Evolutionary conservation across 53 echinoderm and acorn worm genomes (phyloP), one percentile per base, ranked within the genome.

Genomic region (Luidia sarsii): DNA sequence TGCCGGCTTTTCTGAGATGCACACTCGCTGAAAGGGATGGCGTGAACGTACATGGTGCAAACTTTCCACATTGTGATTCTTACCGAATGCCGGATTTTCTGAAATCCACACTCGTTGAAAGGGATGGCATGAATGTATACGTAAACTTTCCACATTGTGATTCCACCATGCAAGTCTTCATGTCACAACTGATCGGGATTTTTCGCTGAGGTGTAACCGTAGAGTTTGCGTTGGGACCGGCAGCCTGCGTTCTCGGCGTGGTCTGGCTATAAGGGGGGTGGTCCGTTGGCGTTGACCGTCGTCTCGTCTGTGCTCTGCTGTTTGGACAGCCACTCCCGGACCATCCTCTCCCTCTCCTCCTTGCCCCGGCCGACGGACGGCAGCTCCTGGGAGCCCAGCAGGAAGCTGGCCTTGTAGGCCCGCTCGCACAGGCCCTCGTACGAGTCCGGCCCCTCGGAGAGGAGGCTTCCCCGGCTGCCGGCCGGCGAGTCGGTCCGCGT

Each of bases 361-460:
- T 86, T 87, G 22, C 85, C 66, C 31, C 87, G 85, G 7, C 82
- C 52, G 14, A 90, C 83, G 28, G 65, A 43, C 3, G 85, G 89
- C 21, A 71, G 57, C 14, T 79, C 65, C 9, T 77, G 72, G 7
- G 85, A 77, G 33, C 82, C 85, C 13, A 85, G 67, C 6, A 90
- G 87, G 57, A 84, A 91, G 45, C 86, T 86, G 2, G 90, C 90
- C 34, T 73, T 57, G 32, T 82, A 90, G 24, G 90, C 90, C 65
- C 82, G 55, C 50, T 86, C 90, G 52, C 84, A 87, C 3, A 88
- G 71, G 51, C 87, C 83, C 39, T 92, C 87, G 49, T 89, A 89
- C 22, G 89, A 85, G 56, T 89, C 91, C 3, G 84, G 73, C 2
- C 91, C 91, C 64, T 95, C 95, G 4, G 95, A 94, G 14, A 91